phyloP scores from a whole-genome alignment of 2,888 invertebrate species.

The Ophonus ardosiacus region DNA sequence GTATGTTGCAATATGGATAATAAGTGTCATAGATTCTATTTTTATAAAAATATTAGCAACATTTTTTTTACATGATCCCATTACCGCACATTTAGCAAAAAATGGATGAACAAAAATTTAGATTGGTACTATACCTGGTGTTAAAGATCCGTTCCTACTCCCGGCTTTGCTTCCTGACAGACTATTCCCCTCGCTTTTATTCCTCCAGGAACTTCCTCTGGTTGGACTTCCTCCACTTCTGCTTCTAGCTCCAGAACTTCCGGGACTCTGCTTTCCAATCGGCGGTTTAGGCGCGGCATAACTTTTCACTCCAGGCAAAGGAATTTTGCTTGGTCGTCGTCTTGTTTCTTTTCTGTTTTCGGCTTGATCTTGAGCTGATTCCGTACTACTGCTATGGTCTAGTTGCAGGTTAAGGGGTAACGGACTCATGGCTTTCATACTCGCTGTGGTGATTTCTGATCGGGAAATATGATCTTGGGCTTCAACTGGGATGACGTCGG shows the following conservation, averaged over 20 bases:
- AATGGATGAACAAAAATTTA: too few species aligned
- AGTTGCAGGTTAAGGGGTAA: constrained; percentile 76
- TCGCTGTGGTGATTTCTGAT: constrained; percentile 76
- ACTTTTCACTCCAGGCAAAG: constrained; percentile 80
- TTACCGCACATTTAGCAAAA: too few species aligned
- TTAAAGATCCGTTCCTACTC: constrained; percentile 73
- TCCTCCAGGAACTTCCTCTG: constrained; percentile 77
- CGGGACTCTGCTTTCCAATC: constrained; percentile 72
- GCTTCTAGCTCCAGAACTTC: constrained; percentile 73
- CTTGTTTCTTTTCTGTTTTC: constrained; percentile 71
- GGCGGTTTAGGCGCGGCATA: constrained; percentile 82
- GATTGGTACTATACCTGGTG: constrained; percentile 66
- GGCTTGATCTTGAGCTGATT: constrained; percentile 81
- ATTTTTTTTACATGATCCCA: too few species aligned
- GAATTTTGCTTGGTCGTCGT: constrained; percentile 84
- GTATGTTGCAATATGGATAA: too few species aligned
- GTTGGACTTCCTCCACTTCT: constrained; percentile 76
- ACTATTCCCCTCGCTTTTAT: constrained; percentile 72
- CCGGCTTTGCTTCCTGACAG: constrained; percentile 72
- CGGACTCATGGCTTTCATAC: constrained; percentile 80
- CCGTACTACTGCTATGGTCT: constrained; percentile 82
- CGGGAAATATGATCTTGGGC: constrained; percentile 76
- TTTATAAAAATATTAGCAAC: too few species aligned
- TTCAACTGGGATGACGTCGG: constrained; percentile 75
- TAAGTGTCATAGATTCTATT: too few species aligned